These are phyloP conservation scores for Rosalia funebris DNA, from an alignment of 2,888 invertebrate species.

Conservation along the genomic window DNA sequence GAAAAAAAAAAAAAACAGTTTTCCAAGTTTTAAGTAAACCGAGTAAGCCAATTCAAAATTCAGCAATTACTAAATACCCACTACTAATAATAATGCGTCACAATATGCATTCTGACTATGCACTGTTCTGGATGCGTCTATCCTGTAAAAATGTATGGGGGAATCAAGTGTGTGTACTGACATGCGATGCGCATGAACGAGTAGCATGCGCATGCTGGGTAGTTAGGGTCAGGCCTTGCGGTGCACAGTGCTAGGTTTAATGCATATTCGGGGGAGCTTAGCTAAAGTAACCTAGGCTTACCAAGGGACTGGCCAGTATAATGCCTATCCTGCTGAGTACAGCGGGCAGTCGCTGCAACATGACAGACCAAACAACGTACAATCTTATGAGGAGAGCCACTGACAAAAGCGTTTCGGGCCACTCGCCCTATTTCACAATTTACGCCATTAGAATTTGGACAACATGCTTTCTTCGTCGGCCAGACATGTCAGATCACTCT, in stretches of 20 bases:
- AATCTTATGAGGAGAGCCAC: conserved; percentile 56
- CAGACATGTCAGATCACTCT: conserved; percentile 29
- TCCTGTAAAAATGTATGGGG: background rate
- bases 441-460: conserved; percentile 29
- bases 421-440: conserved; percentile 34
- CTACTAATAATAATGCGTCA: too few species aligned
- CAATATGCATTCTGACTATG: too few species aligned
- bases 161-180: background rate
- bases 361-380: conserved; percentile 69
- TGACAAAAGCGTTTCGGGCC: conserved; percentile 41
- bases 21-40: too few species aligned
- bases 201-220: conserved; percentile 46
- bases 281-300: conserved; percentile 71
- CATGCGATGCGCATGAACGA: conserved; percentile 51
- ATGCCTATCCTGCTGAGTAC: conserved; percentile 96
- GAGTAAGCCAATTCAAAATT: too few species aligned
- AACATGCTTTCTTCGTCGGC: conserved; percentile 27
- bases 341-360: conserved; percentile 93
- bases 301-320: conserved; percentile 95
- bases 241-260: conserved; percentile 39
- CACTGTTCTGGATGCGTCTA: too few species aligned
- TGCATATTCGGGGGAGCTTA: conserved; percentile 45
- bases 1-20: too few species aligned
- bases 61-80: too few species aligned
- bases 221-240: conserved; percentile 29